Base-by-base conservation (phyloP, 2,888 invertebrate genomes). In the Clitarchus hookeri region DNA sequence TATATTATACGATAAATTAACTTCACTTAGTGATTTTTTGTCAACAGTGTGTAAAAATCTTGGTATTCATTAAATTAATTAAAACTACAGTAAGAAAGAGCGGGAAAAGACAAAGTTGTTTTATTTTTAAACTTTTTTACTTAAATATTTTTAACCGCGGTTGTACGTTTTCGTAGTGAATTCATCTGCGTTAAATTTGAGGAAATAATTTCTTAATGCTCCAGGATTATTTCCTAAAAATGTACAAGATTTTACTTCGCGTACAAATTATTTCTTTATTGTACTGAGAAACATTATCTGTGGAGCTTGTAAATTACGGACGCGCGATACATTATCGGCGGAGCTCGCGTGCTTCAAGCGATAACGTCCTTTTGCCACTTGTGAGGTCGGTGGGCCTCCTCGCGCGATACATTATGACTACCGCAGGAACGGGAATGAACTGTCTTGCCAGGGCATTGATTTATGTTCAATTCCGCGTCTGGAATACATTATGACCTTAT, bases 401-500 rank as follows among this genome's bases (percentile, higher is more conserved):
- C 16, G 65, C 65, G 65, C 65, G 65, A 65, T 65, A 65, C 65
- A 65, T 65, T 65, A 65, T 8, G 65, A 65, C 65, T 65, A 65
- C 65, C 65, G n/a, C 36, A 83, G 83, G 48, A 83, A 83, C 44
- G 44, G 83, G 83, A 48, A 83, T 36, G 83, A 83, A 27, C 27
- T 83, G 83, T 83, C 83, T 48, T 83, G 36, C 48, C 19, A 23
- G 36, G 36, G n/a, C 19, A 25, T 25, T n/a, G 83, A 83, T 83
- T 83, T 83, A 83, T 83, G 83, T 83, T 13, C 36, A 83, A 48
- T 83, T 83, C 83, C 44, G 48, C 83, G 25, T 13, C 44, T 19
- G 44, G 83, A 44, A 83, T 83, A 83, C 36, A 83, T 83, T 83
- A 44, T 65, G 65, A 65, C 65, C 65, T 65, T n/a, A n/a, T n/a